Conservation (phyloP, 1,140 invertebrate genomes). For the Panagrolaimus sp. region DNA sequence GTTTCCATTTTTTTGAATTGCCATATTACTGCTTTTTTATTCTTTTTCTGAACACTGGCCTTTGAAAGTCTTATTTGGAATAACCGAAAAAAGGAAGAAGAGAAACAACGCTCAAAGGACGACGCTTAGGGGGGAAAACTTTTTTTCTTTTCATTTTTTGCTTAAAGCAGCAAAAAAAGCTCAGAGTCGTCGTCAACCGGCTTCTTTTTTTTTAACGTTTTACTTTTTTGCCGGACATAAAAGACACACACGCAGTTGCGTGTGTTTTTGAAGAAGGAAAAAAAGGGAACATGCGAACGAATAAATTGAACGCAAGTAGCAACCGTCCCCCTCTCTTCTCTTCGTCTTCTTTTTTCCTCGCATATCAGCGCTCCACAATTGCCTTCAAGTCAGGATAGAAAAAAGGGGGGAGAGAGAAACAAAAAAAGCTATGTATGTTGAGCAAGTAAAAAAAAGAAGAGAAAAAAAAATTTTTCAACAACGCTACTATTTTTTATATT, state of each 20-base stretch:
- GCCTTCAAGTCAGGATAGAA: too few species aligned
- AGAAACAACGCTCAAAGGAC: background rate
- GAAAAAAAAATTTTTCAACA: too few species aligned
- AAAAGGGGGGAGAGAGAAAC: too few species aligned
- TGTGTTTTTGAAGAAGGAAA: background rate
- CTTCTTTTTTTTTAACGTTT: background rate
- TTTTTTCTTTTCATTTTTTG: too few species aligned
- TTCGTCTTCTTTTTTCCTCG: too few species aligned
- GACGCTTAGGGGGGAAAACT: background rate
- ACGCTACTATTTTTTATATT: too few species aligned
- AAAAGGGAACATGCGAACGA: conserved; percentile 14
- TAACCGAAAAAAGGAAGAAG: conserved; percentile 9
- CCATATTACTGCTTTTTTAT: background rate
- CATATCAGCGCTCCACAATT: too few species aligned
- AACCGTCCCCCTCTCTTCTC: too few species aligned
- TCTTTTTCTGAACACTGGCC: conserved; percentile 2
- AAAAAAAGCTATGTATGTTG: too few species aligned
- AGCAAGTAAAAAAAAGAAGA: too few species aligned
- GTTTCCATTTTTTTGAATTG: background rate
- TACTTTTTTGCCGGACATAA: background rate
- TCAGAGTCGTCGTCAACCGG: conserved; percentile 2
- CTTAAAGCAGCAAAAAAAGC: conserved; percentile 10
- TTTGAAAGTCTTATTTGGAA: background rate
- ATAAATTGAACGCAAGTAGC: conserved; percentile 6
- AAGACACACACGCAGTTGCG: conserved; percentile 9